Percentiles rank a stretch among this genome's conserved stretches.
Evolutionary conservation across 2,797 vertebrate species (phyloP).

Genomic region (Calcarius lapponicus): DNA sequence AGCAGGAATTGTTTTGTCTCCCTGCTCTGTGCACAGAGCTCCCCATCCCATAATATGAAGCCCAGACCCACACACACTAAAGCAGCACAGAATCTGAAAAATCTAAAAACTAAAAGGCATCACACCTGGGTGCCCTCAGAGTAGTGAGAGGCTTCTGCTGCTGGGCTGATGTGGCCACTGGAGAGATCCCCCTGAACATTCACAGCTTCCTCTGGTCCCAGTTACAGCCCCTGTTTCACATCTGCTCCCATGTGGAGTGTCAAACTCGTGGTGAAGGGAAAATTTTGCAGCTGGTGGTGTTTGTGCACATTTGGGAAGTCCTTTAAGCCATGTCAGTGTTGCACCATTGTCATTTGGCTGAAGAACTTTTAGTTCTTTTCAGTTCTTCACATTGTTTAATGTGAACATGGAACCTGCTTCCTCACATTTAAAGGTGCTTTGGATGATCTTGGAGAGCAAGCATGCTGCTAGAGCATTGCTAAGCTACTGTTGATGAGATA

Average conservation of each 20-base stretch:
- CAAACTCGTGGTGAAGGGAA: not conserved
- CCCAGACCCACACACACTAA: not conserved
- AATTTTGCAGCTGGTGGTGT: not conserved
- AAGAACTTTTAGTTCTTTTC: not conserved
- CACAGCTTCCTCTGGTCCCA: not conserved
- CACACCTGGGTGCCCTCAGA: not conserved
- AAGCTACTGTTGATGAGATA: not conserved
- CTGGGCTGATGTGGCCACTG: not conserved
- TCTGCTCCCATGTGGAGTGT: not conserved
- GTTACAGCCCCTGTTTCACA: not conserved
- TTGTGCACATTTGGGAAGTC: rapidly evolving
- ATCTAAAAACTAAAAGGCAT: not conserved
- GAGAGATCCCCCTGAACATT: not conserved
- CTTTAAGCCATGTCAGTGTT: not conserved
- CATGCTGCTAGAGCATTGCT: not conserved
- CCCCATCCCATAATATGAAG: not conserved
- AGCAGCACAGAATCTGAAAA: not conserved
- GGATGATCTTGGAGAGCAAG: not conserved
- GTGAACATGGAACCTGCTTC: not conserved
- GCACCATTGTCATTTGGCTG: not conserved
- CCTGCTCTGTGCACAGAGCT: not conserved
- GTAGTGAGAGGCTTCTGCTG: not conserved
- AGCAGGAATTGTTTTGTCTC: not conserved
- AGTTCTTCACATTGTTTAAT: not conserved
- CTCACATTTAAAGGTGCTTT: not conserved